Conservation (phyloP, 2,888 invertebrate species). For the Uloborus plumipes region DNA sequence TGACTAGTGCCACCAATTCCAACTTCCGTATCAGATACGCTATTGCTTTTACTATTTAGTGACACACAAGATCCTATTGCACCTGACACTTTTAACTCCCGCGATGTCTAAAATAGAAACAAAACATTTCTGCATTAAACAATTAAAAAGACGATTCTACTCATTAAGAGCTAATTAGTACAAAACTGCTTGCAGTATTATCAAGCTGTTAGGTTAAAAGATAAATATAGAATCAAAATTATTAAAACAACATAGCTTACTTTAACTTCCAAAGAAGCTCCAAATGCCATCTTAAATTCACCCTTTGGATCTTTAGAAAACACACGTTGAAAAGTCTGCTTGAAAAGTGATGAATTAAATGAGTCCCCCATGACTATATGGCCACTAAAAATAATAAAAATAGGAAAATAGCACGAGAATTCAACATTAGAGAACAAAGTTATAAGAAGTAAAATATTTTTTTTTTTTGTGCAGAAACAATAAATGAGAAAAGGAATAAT, state of each 20-base stretch:
- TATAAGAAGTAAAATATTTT: background rate
- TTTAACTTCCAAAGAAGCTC: slow-evolving; percentile 95
- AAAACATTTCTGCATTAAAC: background rate
- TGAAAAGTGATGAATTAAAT: slow-evolving; percentile 98
- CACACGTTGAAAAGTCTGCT: slow-evolving; percentile 98
- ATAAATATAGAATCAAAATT: too few relatives aligned
- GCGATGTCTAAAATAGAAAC: slow-evolving; percentile 78
- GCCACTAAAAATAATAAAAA: slow-evolving; percentile 78
- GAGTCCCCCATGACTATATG: slow-evolving; percentile 99
- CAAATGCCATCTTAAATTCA: slow-evolving; percentile 98
- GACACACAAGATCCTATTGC: slow-evolving; percentile 98
- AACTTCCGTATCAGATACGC: slow-evolving; percentile 96
- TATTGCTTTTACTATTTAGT: slow-evolving; percentile 89
- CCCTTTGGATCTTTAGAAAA: slow-evolving; percentile 91
- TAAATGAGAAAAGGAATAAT: background rate
- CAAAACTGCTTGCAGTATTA: too few relatives aligned
- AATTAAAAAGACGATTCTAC: background rate
- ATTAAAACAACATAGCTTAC: slow-evolving; percentile 66
- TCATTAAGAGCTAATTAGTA: background rate
- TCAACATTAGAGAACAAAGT: background rate
- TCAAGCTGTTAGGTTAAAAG: too few relatives aligned
- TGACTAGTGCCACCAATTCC: slow-evolving; percentile 97
- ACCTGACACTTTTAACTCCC: slow-evolving; percentile 94
- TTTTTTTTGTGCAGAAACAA: background rate
- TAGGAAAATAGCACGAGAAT: background rate